phyloP scores from a whole-genome alignment of 2,888 invertebrate genomes.

The Marasmarcha lunaedactyla region DNA sequence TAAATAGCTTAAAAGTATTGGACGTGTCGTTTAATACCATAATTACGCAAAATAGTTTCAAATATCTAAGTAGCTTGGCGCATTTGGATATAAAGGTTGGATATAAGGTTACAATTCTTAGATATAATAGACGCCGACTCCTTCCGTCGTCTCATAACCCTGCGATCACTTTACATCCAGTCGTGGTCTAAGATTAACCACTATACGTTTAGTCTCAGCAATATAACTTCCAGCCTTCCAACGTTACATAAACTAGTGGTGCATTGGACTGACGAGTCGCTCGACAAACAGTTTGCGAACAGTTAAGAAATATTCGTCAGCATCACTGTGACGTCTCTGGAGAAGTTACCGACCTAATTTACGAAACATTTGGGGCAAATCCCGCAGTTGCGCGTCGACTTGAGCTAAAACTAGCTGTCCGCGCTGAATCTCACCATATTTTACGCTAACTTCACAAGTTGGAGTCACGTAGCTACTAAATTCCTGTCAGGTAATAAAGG shows the following conservation, averaged over 20 bases:
- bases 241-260: conserved; percentile 81
- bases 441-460: conserved; percentile 87
- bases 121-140: conserved; percentile 82
- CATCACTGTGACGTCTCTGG: conserved; percentile 82
- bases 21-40: conserved; percentile 88
- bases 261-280: conserved; percentile 78
- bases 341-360: conserved; percentile 83
- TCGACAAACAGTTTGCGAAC: conserved; percentile 81
- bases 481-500: conserved; percentile 78
- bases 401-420: conserved; percentile 83
- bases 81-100: conserved; percentile 80
- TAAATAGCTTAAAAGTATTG: conserved; percentile 78
- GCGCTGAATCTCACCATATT: conserved; percentile 86
- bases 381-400: conserved; percentile 84
- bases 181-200: conserved; percentile 82
- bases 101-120: conserved; percentile 78
- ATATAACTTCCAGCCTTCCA: conserved; percentile 78
- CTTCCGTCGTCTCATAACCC: conserved; percentile 76
- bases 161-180: conserved; percentile 78
- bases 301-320: conserved; percentile 82
- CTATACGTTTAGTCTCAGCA: conserved; percentile 74
- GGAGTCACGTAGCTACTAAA: conserved; percentile 90
- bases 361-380: conserved; percentile 82
- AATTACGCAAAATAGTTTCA: conserved; percentile 78
- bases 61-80: conserved; percentile 77